A percentile compares a stretch with the other conserved stretches of the same genome.
Conservation (phyloP, 1,140 invertebrate species). For the Dolichoris vasculosae region DNA sequence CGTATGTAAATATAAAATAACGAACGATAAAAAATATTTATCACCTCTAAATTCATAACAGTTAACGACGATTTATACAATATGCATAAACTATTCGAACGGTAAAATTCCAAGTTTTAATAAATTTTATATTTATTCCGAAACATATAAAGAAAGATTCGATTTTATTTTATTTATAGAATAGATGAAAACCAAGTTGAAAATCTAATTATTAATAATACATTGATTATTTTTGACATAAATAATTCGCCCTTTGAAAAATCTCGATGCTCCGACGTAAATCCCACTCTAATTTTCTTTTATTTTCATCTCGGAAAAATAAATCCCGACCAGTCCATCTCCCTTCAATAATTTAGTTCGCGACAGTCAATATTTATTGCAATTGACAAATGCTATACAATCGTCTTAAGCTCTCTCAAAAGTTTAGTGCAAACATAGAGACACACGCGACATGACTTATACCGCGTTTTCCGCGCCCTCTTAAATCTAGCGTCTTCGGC, state of each 20-base stretch:
- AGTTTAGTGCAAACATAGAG: neutral
- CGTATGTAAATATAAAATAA: too few relatives aligned
- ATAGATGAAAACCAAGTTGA: too few relatives aligned
- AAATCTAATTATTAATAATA: too few relatives aligned
- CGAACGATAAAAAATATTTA: too few relatives aligned
- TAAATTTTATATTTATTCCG: too few relatives aligned
- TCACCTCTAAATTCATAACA: too few relatives aligned
- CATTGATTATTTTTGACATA: neutral
- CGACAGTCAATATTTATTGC: conserved; percentile 23
- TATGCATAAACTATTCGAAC: too few relatives aligned
- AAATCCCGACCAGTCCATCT: neutral
- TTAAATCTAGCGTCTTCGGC: neutral
- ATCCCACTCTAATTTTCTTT: neutral
- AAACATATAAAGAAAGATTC: too few relatives aligned
- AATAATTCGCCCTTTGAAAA: neutral
- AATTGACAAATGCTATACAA: conserved; percentile 41
- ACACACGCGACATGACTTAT: neutral
- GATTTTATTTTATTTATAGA: too few relatives aligned
- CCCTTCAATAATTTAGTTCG: conserved; percentile 19
- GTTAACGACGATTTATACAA: too few relatives aligned
- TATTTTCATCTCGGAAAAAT: neutral
- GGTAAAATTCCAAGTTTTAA: too few relatives aligned
- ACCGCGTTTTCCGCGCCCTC: neutral
- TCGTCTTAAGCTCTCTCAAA: conserved; percentile 20
- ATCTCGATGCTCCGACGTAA: neutral